Conservation (phyloP, 2,797 vertebrate species). For the Leontopithecus rosalia region DNA sequence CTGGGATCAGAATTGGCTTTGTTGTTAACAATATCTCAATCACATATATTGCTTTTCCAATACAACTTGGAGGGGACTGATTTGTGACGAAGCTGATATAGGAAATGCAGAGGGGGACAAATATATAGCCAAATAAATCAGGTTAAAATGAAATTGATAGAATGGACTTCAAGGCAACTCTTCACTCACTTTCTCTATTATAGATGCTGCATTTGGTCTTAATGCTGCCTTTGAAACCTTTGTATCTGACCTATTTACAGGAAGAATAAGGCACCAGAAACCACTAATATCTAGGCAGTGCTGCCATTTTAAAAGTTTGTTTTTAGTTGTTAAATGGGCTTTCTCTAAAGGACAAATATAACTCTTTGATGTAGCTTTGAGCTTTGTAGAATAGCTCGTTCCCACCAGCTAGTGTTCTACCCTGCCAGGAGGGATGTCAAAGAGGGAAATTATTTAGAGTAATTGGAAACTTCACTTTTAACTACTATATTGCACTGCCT, state of each 20-base stretch:
- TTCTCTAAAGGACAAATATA: neutral
- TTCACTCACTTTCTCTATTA: conserved; percentile 5
- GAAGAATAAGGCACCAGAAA: neutral
- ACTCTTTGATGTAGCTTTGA: neutral
- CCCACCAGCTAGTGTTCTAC: neutral
- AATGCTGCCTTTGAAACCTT: neutral
- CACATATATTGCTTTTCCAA: conserved; percentile 76
- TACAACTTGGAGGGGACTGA: conserved; percentile 61
- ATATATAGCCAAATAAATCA: conserved; percentile 66
- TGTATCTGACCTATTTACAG: neutral
- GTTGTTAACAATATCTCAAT: conserved; percentile 76
- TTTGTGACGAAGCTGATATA: conserved; percentile 72
- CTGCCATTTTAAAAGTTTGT: neutral
- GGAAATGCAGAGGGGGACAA: conserved; percentile 54
- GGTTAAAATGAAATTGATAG: conserved; percentile 36
- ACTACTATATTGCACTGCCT: neutral
- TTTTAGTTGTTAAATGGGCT: neutral
- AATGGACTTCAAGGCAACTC: neutral
- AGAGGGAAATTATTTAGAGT: neutral
- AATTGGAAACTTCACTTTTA: neutral
- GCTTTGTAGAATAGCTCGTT: neutral
- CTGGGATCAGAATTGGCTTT: conserved; percentile 57
- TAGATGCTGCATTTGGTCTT: neutral
- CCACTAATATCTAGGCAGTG: neutral
- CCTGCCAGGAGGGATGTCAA: neutral